Base-by-base conservation (phyloP, 2,797 vertebrate genomes). In the Gambusia yucatana region DNA sequence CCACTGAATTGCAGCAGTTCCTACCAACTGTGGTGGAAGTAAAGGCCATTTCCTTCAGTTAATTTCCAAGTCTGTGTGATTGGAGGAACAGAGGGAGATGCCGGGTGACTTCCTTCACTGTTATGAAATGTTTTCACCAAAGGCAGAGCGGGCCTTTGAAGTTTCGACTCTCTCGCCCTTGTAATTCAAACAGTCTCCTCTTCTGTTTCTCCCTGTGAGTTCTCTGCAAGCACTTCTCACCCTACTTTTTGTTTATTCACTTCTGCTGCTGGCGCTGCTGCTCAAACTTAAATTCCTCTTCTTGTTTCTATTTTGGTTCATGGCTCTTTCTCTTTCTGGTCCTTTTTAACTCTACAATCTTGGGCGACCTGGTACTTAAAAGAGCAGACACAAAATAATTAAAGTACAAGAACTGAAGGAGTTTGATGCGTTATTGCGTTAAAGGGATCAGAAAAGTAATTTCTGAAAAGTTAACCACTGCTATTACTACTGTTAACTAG, bases 31-130 rank as follows among this genome's bases (percentile, higher is more conserved):
- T 81, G 69, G 86, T 84, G 87, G 80, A 88, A 87, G 91, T 75
- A 77, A 89, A 88, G 83, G 88, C 87, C 79, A 80, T 89, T 91
- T 92, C 89, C 92, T 87, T 88, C 76, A 83, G 90, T 91, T 94
- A 84, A 92, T 94, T 92, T 91, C 79, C 79, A 59, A 94, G 91
- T 94, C 91, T 90, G 86, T 91, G 87, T 91, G 91, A 90, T 91
- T 88, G 84, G 57, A 85, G 88, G 84, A 89, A 50, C 82, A 77
- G 86, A 91, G 86, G 88, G 89, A 89, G 88, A 86, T 85, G 87
- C 90, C 50, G 88, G 82, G 86, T 87, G 91, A 88, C 91, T 94
- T 93, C 92, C 90, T 92, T 87, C 77, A 22, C 87, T 90, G 86
- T 88, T 89, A 82, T 77, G 74, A 86, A 91, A 88, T 90, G 85